These are phyloP conservation scores for Chloroclystis v-ata DNA, from an alignment of 2,888 invertebrate species.

Conservation along the genomic window DNA sequence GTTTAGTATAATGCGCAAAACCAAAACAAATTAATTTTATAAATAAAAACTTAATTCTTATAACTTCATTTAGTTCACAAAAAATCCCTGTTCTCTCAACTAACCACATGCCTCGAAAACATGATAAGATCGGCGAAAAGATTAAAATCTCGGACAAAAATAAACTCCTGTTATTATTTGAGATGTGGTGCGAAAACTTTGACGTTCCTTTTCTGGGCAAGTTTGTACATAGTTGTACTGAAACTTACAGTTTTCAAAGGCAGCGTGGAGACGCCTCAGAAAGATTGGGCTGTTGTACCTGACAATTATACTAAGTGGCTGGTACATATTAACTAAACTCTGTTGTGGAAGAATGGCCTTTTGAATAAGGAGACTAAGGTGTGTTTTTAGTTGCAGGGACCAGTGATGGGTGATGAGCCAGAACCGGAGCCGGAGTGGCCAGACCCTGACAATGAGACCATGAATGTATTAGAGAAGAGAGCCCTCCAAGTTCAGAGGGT, in stretches of 20 bases:
- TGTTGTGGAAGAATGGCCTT: background rate
- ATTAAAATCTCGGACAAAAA: constrained; percentile 51
- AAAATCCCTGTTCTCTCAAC: constrained; percentile 25
- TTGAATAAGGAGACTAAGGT: background rate
- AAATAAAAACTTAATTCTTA: constrained; percentile 8
- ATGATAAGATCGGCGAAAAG: constrained; percentile 60
- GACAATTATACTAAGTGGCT: constrained; percentile 73
- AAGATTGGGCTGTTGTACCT: constrained; percentile 61
- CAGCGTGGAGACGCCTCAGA: constrained; percentile 48
- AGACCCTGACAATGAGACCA: constrained; percentile 60
- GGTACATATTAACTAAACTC: constrained; percentile 42
- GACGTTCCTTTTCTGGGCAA: constrained; percentile 70
- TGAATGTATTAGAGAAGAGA: constrained; percentile 70
- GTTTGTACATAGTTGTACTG: constrained; percentile 67
- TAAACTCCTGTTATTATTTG: constrained; percentile 57
- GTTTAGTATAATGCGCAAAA: constrained; percentile 28
- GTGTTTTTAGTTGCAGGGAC: constrained; percentile 55
- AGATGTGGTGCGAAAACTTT: constrained; percentile 68
- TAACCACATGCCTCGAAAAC: constrained; percentile 56
- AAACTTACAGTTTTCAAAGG: constrained; percentile 72
- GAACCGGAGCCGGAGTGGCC: constrained; percentile 47
- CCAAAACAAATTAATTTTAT: constrained; percentile 17
- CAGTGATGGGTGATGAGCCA: constrained; percentile 54
- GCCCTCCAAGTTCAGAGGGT: constrained; percentile 63
- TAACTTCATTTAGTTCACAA: constrained; percentile 24